A percentile compares a stretch with the other conserved stretches of the same genome.
These are phyloP conservation scores for Lanistes nyassanus DNA, from an alignment of 1,140 invertebrate species.

Conservation along the genomic window DNA sequence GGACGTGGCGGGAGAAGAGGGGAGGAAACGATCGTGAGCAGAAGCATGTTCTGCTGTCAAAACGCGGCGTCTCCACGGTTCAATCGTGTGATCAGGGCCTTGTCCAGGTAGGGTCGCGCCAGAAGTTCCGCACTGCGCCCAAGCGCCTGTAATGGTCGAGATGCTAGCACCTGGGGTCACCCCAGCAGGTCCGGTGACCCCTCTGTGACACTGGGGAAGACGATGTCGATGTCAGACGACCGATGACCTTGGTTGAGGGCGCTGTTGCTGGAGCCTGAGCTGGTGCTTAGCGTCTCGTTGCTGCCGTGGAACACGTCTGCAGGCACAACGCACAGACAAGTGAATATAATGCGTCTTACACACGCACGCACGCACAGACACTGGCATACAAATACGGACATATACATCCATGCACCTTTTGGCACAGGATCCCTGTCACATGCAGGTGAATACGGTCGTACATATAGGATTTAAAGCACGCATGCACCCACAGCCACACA, in stretches of 20 bases:
- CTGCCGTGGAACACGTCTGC: constrained; percentile 57
- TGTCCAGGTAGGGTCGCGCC: not conserved
- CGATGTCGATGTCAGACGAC: constrained; percentile 32
- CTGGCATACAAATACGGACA: not conserved
- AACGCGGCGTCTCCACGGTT: too few species aligned
- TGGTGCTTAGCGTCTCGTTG: constrained; percentile 57
- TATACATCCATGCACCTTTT: not conserved
- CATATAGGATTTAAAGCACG: too few species aligned
- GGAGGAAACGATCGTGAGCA: not conserved
- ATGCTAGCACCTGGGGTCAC: constrained; percentile 1
- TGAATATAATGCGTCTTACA: not conserved
- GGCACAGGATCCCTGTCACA: too few species aligned
- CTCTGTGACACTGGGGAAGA: constrained; percentile 30
- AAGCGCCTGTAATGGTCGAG: too few species aligned
- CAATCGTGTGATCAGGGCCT: too few species aligned
- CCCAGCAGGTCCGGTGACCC: constrained; percentile 32
- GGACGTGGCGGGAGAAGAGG: not conserved
- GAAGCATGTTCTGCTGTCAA: not conserved
- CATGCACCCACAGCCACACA: constrained; percentile 7
- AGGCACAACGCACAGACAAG: constrained; percentile 3
- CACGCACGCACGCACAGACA: constrained; percentile 1
- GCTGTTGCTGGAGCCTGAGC: constrained; percentile 53
- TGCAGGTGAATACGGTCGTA: too few species aligned
- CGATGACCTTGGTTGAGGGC: constrained; percentile 30
- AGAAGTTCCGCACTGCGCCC: not conserved